A percentile compares a stretch with the other conserved stretches of the same genome.
These are phyloP conservation scores for Eidolon dupreanum DNA, from an alignment of 2,797 vertebrate genomes.

Conservation along the genomic window DNA sequence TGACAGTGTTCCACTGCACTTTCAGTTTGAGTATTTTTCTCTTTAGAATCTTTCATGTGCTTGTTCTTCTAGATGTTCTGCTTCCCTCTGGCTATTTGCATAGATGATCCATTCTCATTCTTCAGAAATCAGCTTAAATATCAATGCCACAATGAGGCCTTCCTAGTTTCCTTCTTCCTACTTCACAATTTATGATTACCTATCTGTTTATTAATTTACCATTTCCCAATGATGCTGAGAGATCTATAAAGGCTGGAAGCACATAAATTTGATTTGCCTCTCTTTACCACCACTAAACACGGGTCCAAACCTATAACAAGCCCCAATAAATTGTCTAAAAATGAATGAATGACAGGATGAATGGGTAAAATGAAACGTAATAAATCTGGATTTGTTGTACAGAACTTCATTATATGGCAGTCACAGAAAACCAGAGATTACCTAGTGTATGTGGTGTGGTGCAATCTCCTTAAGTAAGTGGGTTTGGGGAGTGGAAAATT, in stretches of 20 bases:
- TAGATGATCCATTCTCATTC: not conserved
- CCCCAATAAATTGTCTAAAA: constrained; percentile 31
- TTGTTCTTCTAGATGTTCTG: not conserved
- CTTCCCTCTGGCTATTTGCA: not conserved
- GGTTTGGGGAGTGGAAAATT: not conserved
- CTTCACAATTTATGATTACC: not conserved
- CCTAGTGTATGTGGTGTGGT: not conserved
- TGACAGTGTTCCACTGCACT: not conserved
- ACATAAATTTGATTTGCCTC: constrained; percentile 38
- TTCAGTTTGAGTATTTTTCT: not conserved
- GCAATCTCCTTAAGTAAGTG: not conserved
- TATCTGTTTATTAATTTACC: constrained; percentile 42
- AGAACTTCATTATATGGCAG: not conserved
- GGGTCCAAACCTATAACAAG: not conserved
- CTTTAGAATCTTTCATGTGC: not conserved
- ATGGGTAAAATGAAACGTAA: not conserved
- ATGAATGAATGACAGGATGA: constrained; percentile 24
- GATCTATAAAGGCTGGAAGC: not conserved
- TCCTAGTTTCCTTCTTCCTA: constrained; percentile 2
- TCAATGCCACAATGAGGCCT: not conserved
- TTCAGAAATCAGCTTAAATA: constrained; percentile 40
- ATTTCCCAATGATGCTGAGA: not conserved
- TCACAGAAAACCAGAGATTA: not conserved
- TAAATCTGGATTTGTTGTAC: not conserved
- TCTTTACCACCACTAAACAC: not conserved